phyloP scores from a whole-genome alignment of 2,888 invertebrate genomes.

The Sinelater perroti region DNA sequence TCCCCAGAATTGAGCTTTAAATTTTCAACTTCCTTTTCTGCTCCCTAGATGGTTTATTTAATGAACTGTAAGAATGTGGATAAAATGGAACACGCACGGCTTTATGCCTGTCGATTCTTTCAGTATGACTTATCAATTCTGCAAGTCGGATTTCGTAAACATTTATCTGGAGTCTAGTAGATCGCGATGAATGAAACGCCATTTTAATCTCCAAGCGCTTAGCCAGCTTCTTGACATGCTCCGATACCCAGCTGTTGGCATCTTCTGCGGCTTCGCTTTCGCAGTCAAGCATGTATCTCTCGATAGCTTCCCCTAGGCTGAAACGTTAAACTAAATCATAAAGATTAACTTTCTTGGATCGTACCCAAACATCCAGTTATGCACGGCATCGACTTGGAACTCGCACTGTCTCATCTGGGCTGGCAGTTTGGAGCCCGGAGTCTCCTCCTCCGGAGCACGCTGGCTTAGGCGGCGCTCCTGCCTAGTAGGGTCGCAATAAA shows the following conservation, averaged over 20 bases:
- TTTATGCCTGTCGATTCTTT: conserved; percentile 42
- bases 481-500: conserved; percentile 44
- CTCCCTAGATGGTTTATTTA: conserved; percentile 21
- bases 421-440: conserved; percentile 31
- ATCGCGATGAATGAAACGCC: conserved; percentile 44
- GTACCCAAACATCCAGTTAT: conserved; percentile 55
- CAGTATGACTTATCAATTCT: conserved; percentile 47
- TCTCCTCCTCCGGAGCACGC: conserved; percentile 33
- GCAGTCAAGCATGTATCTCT: conserved; percentile 44
- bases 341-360: not conserved
- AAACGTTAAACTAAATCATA: not conserved
- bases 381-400: conserved; percentile 49
- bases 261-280: conserved; percentile 43
- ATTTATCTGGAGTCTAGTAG: conserved; percentile 41
- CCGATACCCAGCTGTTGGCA: conserved; percentile 43
- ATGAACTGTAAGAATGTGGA: not conserved
- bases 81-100: conserved; percentile 40
- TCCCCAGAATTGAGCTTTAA: conserved; percentile 14
- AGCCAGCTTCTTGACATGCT: conserved; percentile 39
- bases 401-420: conserved; percentile 48
- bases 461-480: conserved; percentile 46
- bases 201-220: conserved; percentile 45
- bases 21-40: conserved; percentile 34
- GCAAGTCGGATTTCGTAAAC: conserved; percentile 49
- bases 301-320: conserved; percentile 51